A percentile compares a stretch with the other conserved stretches of the same genome.
These are phyloP conservation scores for Strix uralensis DNA, from an alignment of 2,113 vertebrate species.

Conservation along the genomic window DNA sequence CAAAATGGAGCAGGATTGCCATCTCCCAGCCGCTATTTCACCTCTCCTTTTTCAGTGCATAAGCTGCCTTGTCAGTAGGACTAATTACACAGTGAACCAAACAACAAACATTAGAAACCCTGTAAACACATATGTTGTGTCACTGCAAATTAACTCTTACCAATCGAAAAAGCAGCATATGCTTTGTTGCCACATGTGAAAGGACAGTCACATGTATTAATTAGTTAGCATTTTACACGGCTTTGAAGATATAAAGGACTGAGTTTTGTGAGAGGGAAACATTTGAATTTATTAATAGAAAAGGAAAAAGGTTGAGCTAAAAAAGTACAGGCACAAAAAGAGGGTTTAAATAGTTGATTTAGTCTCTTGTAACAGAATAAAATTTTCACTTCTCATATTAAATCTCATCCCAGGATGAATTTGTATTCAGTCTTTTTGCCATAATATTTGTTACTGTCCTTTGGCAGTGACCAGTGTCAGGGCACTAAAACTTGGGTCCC, in stretches of 20 bases:
- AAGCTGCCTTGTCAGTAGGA: conserved; percentile 34
- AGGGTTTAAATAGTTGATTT: not conserved
- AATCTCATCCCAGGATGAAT: not conserved
- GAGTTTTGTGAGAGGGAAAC: conserved; percentile 13
- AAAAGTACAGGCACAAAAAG: not conserved
- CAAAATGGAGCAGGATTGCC: not conserved
- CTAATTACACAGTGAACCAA: conserved; percentile 54
- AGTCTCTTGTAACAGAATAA: not conserved
- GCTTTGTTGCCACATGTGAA: conserved; percentile 62
- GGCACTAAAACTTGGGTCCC: not conserved
- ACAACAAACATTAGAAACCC: conserved; percentile 34
- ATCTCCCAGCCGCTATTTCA: not conserved
- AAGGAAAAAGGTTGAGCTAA: conserved; percentile 4
- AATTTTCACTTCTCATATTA: not conserved
- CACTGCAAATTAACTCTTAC: conserved; percentile 68
- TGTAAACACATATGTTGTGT: conserved; percentile 64
- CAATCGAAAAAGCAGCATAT: conserved; percentile 42
- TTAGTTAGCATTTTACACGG: conserved; percentile 22
- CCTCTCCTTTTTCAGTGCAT: not conserved
- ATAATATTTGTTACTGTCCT: not conserved
- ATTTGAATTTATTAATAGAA: conserved; percentile 27
- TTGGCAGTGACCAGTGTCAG: not conserved
- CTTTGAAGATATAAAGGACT: conserved; percentile 37
- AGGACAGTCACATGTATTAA: conserved; percentile 59
- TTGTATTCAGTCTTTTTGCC: not conserved